Percentiles rank a stretch among this genome's conserved stretches.
Evolutionary conservation across 2,797 vertebrate species (phyloP).

Genomic region (Ispidina lecontei): DNA sequence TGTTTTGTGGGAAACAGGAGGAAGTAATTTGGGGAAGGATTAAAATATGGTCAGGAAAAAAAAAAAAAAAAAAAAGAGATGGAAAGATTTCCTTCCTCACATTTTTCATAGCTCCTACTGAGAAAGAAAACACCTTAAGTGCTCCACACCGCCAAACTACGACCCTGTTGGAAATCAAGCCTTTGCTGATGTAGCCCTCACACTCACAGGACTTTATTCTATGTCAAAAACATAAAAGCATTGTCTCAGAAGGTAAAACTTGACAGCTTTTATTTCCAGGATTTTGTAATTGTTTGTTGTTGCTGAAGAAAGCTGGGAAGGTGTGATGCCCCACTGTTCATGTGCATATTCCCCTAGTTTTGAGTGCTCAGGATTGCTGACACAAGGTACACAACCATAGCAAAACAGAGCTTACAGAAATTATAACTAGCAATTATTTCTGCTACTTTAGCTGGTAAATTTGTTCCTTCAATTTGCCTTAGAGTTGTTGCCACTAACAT

Average conservation of each 20-base stretch:
- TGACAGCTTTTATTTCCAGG: neutral
- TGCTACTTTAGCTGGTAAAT: neutral
- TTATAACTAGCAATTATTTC: neutral
- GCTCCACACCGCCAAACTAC: neutral
- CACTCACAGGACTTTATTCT: neutral
- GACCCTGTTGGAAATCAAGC: neutral
- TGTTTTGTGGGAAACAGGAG: neutral
- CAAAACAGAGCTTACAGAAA: neutral
- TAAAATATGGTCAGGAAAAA: neutral
- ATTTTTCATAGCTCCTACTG: neutral
- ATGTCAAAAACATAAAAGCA: neutral
- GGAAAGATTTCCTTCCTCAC: neutral
- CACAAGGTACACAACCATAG: neutral
- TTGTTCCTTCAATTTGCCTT: conserved; percentile 1
- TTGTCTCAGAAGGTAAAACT: neutral
- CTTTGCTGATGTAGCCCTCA: neutral
- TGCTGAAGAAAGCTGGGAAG: neutral
- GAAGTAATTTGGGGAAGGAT: neutral
- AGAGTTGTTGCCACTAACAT: neutral
- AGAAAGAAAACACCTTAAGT: neutral
- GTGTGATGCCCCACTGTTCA: neutral
- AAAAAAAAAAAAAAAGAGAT: neutral
- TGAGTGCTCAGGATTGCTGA: neutral
- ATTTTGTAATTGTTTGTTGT: neutral
- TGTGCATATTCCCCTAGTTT: neutral